Evolutionary conservation across 2,888 invertebrate species (phyloP).

Genomic region (Thymelicus lineola): DNA sequence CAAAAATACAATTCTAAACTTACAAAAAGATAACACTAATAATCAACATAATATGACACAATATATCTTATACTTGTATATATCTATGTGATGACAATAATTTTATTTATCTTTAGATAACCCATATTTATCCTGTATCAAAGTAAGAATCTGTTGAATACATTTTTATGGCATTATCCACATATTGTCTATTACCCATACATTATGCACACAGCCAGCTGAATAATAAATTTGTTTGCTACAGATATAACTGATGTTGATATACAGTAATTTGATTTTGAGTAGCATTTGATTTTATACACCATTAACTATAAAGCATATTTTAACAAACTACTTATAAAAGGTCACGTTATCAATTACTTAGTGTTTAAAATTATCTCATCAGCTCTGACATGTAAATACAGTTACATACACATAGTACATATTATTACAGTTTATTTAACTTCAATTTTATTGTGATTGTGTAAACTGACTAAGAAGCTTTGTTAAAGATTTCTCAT

Average conservation of each 20-base stretch:
- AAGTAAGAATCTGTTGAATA: neutral
- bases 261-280: no score
- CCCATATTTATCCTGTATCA: constrained; percentile 1
- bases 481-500: no score
- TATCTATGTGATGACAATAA: neutral
- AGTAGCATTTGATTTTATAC: no score
- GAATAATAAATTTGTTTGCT: neutral
- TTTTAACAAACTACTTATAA: no score
- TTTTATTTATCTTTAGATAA: neutral
- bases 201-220: neutral
- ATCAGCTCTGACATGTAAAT: no score
- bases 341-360: no score
- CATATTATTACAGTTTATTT: no score
- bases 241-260: neutral
- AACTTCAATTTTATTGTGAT: no score
- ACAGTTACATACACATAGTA: no score
- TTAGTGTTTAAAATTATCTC: no score
- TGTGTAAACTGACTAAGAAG: no score
- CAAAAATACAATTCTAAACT: neutral
- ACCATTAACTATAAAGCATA: no score
- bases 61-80: neutral
- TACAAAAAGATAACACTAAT: neutral
- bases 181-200: neutral
- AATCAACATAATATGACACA: neutral
- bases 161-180: neutral